Conservation (phyloP, 2,797 vertebrate genomes). For the Sebastolobus altivelis region DNA sequence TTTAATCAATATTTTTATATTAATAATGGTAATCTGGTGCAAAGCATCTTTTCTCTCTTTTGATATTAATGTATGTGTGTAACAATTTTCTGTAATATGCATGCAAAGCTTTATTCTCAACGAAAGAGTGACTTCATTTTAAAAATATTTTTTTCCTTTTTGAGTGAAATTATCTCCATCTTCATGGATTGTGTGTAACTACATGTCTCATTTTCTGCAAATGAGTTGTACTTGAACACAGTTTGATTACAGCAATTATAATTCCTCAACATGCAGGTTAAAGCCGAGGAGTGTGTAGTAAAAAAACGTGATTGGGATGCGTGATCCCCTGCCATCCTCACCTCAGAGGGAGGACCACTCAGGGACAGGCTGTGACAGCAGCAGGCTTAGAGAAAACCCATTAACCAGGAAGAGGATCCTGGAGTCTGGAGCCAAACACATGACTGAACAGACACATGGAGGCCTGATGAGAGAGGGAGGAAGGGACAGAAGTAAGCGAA, state of each 20-base stretch:
- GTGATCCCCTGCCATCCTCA: conserved; percentile 26
- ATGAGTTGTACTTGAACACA: background rate
- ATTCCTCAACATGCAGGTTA: background rate
- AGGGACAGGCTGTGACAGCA: conserved; percentile 33
- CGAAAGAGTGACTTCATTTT: background rate
- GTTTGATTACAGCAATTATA: background rate
- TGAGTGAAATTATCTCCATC: background rate
- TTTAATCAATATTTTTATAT: background rate
- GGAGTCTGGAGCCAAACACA: conserved; percentile 62
- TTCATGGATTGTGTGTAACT: background rate
- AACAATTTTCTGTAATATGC: too few species aligned
- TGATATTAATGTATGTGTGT: too few species aligned
- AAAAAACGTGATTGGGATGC: background rate
- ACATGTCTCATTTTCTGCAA: background rate
- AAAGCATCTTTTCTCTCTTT: too few species aligned
- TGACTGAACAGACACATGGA: conserved; percentile 73
- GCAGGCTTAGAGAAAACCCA: conserved; percentile 68
- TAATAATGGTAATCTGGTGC: too few species aligned
- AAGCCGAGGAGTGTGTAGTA: background rate
- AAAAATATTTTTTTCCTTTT: background rate
- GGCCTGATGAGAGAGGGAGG: conserved; percentile 15
- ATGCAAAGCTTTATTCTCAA: background rate
- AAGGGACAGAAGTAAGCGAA: background rate
- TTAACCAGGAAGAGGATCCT: conserved; percentile 65
- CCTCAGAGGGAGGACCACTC: background rate